A percentile compares a stretch with the other conserved stretches of the same genome.
These are phyloP conservation scores for Poecilia gillii DNA, from an alignment of 2,797 vertebrate species.

Conservation along the genomic window DNA sequence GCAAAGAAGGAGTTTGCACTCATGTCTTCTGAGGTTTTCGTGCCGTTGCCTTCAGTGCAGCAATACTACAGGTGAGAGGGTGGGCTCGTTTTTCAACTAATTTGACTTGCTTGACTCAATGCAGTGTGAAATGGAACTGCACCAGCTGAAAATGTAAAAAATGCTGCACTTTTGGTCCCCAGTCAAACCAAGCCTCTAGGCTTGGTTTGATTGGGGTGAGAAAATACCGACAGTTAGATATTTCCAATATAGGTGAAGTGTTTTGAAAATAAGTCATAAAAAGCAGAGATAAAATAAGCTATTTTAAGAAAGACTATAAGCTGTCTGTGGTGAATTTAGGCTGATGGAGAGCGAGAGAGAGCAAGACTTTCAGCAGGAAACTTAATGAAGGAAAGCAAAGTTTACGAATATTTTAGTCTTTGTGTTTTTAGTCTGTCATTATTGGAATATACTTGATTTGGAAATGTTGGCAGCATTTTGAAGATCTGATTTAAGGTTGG, in stretches of 20 bases:
- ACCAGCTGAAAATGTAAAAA: too few species aligned
- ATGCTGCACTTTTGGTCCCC: too few species aligned
- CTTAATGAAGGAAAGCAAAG: not conserved
- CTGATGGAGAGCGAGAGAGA: not conserved
- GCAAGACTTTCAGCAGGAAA: not conserved
- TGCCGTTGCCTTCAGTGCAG: too few species aligned
- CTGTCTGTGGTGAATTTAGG: not conserved
- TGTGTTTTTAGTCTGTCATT: not conserved
- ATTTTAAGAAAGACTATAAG: not conserved
- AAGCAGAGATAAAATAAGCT: not conserved
- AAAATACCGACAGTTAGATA: not conserved
- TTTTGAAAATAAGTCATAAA: not conserved
- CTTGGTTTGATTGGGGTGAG: too few species aligned
- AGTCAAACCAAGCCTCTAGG: too few species aligned
- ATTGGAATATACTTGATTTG: not conserved
- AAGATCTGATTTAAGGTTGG: not conserved
- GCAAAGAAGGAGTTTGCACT: too few species aligned
- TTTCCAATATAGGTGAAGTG: not conserved
- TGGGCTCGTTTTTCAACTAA: too few species aligned
- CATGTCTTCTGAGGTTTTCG: too few species aligned
- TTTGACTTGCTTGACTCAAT: too few species aligned
- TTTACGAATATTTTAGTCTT: not conserved
- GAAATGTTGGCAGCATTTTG: not conserved
- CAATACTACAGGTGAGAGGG: too few species aligned
- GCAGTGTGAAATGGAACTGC: too few species aligned